phyloP scores from a whole-genome alignment of 1,140 invertebrate species.

The Centruroides sculpturatus region DNA sequence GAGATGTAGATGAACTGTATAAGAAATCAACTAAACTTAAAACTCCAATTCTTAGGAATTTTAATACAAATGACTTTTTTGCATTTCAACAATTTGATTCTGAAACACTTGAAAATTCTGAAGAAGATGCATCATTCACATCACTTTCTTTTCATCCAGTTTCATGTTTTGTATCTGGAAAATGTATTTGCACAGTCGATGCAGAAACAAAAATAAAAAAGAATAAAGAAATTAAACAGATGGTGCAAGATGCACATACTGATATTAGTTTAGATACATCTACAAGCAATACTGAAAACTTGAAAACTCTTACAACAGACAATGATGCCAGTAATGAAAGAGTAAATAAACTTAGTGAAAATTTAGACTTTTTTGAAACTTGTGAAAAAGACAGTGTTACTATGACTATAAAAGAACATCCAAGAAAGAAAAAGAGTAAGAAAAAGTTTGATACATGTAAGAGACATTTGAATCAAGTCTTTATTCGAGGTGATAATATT shows the following conservation, averaged over 20 bases:
- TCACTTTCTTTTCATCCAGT: background rate
- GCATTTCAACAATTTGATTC: too few relatives aligned
- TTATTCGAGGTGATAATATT: conserved; percentile 74
- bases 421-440: background rate
- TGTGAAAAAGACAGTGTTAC: too few relatives aligned
- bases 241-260: background rate
- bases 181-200: background rate
- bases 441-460: conserved; percentile 13
- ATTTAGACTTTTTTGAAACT: background rate
- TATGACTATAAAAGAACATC: too few relatives aligned
- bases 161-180: background rate
- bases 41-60: background rate
- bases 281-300: background rate
- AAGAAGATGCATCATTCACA: too few relatives aligned
- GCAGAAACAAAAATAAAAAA: background rate
- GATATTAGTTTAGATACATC: background rate
- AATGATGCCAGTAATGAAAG: background rate
- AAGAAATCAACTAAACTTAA: conserved; percentile 3
- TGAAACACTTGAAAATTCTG: too few relatives aligned
- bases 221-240: background rate
- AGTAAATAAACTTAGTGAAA: background rate
- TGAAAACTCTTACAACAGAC: too few relatives aligned
- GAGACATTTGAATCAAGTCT: conserved; percentile 57
- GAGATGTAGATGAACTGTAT: conserved; percentile 68
- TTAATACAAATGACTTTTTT: background rate